Base-by-base conservation (phyloP, 2,113 vertebrate species). In the Nannobrachium achirus region DNA sequence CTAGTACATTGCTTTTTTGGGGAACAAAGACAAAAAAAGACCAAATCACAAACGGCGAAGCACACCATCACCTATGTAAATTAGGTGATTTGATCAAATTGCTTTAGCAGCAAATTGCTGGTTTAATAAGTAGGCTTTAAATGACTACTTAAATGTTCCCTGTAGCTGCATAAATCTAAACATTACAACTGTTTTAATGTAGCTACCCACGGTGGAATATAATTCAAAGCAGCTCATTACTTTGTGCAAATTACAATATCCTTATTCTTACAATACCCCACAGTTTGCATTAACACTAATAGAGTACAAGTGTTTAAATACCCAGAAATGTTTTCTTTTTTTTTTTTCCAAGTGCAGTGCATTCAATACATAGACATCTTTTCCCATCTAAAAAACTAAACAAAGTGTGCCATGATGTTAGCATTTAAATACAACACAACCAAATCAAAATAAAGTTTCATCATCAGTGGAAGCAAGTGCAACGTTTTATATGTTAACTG, bases 191-290 rank as follows among this genome's bases (percentile, higher is more conserved):
- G 46, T 67, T 69, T 81, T 46, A 33, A 33, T 33, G 25, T 33
- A 65, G 53, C 71, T 18, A 72, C 18, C 65, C 67, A 68, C 69
- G 76, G 67, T 71, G 48, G 71, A 39, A 63, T 41, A 73, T 72
- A 39, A 67, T 44, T 80, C 66, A 70, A 74, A 55, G 44, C 65
- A 67, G 48, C 71, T 78, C 61, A 73, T 81, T 80, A 40, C 53
- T 63, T 53, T 79, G 76, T 82, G 75, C 79, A 85, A 80, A 80
- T 80, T 75, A 79, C 66, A 66, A 41, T 57, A 55, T 78, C 73
- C 61, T 64, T 39, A 63, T 59, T 48, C 7, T 1, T 10, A 44
- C 55, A 56, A 46, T 48, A 39, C 56, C 62, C 58, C 56, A 62
- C 66, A 76, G 59, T 20, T 51, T n/a, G 71, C 80, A 75, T 80